A percentile compares a stretch with the other conserved stretches of the same genome.
phyloP scores from a whole-genome alignment of 2,797 vertebrate species.

The Meda fulgida region DNA sequence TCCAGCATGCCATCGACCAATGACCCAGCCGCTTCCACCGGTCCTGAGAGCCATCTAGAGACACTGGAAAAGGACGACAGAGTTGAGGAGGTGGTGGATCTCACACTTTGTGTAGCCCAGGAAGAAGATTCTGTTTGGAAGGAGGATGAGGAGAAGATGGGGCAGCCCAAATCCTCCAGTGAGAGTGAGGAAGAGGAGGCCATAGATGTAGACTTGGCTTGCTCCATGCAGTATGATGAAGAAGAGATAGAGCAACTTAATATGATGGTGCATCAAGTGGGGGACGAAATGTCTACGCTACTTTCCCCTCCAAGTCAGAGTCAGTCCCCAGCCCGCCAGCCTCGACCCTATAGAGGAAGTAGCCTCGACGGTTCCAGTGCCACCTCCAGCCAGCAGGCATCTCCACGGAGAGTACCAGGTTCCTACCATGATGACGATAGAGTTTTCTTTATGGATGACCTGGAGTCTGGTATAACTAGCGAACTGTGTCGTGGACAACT shows the following conservation, averaged over 20 bases:
- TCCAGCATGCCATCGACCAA: slow-evolving; percentile 59
- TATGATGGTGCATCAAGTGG: slow-evolving; percentile 93
- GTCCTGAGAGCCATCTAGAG: slow-evolving; percentile 55
- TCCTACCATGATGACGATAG: slow-evolving; percentile 83
- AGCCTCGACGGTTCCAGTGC: slow-evolving; percentile 68
- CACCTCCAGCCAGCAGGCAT: slow-evolving; percentile 79
- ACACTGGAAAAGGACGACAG: slow-evolving; percentile 66
- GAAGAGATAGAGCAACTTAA: slow-evolving; percentile 95
- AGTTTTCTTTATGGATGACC: slow-evolving; percentile 96
- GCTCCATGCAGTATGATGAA: slow-evolving; percentile 98
- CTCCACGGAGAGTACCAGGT: slow-evolving; percentile 75
- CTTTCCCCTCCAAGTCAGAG: slow-evolving; percentile 91
- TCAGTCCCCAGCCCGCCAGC: slow-evolving; percentile 85
- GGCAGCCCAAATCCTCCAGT: not conserved
- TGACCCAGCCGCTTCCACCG: slow-evolving; percentile 52
- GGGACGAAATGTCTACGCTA: slow-evolving; percentile 95
- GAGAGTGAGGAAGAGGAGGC: slow-evolving; percentile 68
- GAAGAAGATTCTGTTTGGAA: slow-evolving; percentile 54
- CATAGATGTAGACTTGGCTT: slow-evolving; percentile 89
- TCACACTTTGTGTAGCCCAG: slow-evolving; percentile 62
- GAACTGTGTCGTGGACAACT: slow-evolving; percentile 30
- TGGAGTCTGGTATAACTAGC: slow-evolving; percentile 79
- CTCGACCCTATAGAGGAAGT: slow-evolving; percentile 19
- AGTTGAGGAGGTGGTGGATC: slow-evolving; percentile 56
- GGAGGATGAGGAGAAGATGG: slow-evolving; percentile 62